Base-by-base conservation (phyloP, 2,888 invertebrate genomes). In the Agonopterix subpropinquella region DNA sequence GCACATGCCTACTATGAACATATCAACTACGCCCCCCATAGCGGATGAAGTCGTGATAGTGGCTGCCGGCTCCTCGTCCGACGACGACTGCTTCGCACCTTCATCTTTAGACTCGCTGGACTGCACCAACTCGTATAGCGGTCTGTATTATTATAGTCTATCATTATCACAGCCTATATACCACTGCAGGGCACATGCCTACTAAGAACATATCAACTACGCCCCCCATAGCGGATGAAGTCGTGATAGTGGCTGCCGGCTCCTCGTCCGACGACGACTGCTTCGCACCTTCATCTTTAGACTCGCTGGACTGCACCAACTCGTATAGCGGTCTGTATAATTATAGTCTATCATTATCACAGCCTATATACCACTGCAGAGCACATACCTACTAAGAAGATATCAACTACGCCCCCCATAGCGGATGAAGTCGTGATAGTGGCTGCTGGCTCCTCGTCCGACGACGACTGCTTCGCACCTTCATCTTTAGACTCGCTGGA, bases 221-320 rank as follows among this genome's bases (percentile, higher is more conserved):
- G 45, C 85, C 89, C 41, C 82, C 86, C 11, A 88, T 88, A 47
- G 82, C 84, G 0, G 92, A 91, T 63, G 95, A 95, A 68, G 96
- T 96, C 46, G 92, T 95, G 8, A 92, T 95, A n/a, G 92, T 93
- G 4, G 94, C 95, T 2, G 92, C 95, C 0, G 96, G 95, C 57
- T 93, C 92, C 9, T 94, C 94, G 0, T 92, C 92, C 0, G 94
- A 94, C 56, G 94, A 95, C 55, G 94, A 94, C 58, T 94, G 94
- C 65, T 92, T 92, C 70, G 91, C 91, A 43, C 93, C 92, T 15
- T 93, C 94, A 0, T 94, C 93, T 8, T 80, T 94, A 18, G 95
- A 95, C 72, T 94, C 94, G 13, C 74, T 95, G 42, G 94, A 94
- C 63, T 92, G 92, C 73, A 86, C 69, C 48, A 64, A 67, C 51